phyloP scores from a whole-genome alignment of 2,888 invertebrate species.

The Cotesia congregata region DNA sequence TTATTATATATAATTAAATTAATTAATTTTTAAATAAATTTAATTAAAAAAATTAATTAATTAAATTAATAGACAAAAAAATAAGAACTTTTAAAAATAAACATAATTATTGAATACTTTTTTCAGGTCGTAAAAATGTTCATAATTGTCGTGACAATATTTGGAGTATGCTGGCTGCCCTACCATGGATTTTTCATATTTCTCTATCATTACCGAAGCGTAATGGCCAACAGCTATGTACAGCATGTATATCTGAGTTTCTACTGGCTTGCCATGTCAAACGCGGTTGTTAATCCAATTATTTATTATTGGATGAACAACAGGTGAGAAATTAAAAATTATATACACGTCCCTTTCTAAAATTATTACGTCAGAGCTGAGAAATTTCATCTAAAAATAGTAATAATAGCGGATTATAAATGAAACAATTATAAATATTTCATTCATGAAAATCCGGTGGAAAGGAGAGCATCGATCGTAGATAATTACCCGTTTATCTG shows the following conservation, averaged over 20 bases:
- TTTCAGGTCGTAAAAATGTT: constrained; percentile 90
- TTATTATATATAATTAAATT: too few relatives aligned
- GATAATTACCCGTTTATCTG: neutral
- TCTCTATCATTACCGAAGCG: constrained; percentile 79
- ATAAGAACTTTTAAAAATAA: too few relatives aligned
- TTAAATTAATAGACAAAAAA: neutral
- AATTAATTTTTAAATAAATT: too few relatives aligned
- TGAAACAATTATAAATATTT: neutral
- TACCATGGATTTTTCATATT: constrained; percentile 91
- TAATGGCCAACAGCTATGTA: constrained; percentile 79
- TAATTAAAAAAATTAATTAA: neutral
- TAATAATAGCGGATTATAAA: neutral
- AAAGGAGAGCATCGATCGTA: neutral
- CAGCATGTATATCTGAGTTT: constrained; percentile 89
- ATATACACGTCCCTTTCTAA: neutral
- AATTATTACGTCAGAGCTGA: neutral
- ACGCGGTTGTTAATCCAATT: constrained; percentile 92
- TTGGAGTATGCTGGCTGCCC: constrained; percentile 91
- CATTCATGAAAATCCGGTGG: neutral
- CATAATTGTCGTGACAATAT: constrained; percentile 87
- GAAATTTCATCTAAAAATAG: neutral
- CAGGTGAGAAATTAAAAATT: constrained; percentile 73
- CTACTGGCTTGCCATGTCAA: constrained; percentile 94
- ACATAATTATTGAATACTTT: neutral
- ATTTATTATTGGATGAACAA: constrained; percentile 96